These are phyloP conservation scores for Marronus borbonicus DNA, from an alignment of 2,888 invertebrate genomes.

Conservation along the genomic window DNA sequence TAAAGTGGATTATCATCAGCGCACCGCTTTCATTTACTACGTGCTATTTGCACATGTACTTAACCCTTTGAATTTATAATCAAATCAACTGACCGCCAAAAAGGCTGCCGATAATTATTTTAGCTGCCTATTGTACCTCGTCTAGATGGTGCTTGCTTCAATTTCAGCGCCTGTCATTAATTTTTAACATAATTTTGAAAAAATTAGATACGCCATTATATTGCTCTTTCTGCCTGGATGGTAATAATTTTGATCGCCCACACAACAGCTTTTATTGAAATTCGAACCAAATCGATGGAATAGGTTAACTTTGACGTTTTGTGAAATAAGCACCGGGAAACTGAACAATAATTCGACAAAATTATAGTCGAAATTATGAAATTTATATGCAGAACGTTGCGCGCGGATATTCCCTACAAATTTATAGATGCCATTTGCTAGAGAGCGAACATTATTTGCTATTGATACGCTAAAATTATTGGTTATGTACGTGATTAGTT, in stretches of 20 bases:
- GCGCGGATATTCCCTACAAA: not conserved
- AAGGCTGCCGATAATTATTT: slow-evolving; percentile 19
- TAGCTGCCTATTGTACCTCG: slow-evolving; percentile 17
- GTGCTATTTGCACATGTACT: not conserved
- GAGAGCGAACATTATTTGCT: slow-evolving; percentile 2
- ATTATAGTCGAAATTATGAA: slow-evolving; percentile 26
- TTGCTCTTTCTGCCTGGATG: not conserved
- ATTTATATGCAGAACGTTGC: slow-evolving; percentile 25
- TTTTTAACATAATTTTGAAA: slow-evolving; percentile 19
- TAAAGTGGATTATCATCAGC: too few relatives aligned
- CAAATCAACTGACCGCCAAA: slow-evolving; percentile 12
- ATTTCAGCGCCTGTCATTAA: slow-evolving; percentile 18
- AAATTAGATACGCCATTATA: slow-evolving; percentile 8
- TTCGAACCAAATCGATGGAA: not conserved
- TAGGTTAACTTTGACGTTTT: slow-evolving; percentile 32
- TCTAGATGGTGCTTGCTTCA: not conserved
- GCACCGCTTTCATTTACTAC: not conserved
- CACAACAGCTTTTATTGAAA: slow-evolving; percentile 39
- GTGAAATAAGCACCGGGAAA: slow-evolving; percentile 34
- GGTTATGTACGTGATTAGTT: not conserved
- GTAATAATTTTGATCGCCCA: slow-evolving; percentile 19
- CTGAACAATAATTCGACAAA: slow-evolving; percentile 36
- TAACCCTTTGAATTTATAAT: slow-evolving; percentile 13
- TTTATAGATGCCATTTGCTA: slow-evolving; percentile 11
- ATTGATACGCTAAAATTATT: not conserved